Percentiles rank a stretch among this genome's conserved stretches.
Conservation (phyloP, 2,888 invertebrate species). For the Hoplodrina blanda region DNA sequence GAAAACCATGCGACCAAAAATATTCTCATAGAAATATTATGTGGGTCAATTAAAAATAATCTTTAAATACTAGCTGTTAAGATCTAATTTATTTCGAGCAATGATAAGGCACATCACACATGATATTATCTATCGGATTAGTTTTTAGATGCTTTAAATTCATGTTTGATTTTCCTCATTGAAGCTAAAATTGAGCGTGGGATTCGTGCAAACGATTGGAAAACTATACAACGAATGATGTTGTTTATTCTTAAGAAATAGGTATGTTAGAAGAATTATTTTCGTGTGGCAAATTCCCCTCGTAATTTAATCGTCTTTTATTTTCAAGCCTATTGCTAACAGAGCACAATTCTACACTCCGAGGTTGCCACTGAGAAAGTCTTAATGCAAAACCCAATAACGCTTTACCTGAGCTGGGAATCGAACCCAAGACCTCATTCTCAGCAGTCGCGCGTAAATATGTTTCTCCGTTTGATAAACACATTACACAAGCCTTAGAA, state of each 20-base stretch:
- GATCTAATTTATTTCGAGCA: neutral
- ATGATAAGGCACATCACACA: neutral
- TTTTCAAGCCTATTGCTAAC: no score
- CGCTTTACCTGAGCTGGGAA: no score
- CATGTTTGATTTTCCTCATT: conserved; percentile 24
- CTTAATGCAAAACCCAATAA: no score
- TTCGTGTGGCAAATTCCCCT: neutral
- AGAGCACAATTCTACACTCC: no score
- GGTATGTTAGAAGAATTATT: no score
- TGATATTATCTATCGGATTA: neutral
- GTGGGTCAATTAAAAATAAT: conserved; percentile 23
- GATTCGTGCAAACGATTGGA: conserved; percentile 2
- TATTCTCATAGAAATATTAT: conserved; percentile 16
- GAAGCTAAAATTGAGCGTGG: conserved; percentile 11
- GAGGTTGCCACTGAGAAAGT: no score
- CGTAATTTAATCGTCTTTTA: neutral
- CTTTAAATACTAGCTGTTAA: conserved; percentile 11
- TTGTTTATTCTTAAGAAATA: no score
- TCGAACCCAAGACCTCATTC: no score
- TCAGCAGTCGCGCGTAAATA: no score
- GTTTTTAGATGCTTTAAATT: neutral
- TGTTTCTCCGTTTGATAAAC: no score
- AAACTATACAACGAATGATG: neutral
- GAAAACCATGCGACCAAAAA: conserved; percentile 24
- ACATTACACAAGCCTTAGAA: no score